Evolutionary conservation across 2,113 vertebrate genomes (phyloP).

Genomic region (Hiodon alosoides): DNA sequence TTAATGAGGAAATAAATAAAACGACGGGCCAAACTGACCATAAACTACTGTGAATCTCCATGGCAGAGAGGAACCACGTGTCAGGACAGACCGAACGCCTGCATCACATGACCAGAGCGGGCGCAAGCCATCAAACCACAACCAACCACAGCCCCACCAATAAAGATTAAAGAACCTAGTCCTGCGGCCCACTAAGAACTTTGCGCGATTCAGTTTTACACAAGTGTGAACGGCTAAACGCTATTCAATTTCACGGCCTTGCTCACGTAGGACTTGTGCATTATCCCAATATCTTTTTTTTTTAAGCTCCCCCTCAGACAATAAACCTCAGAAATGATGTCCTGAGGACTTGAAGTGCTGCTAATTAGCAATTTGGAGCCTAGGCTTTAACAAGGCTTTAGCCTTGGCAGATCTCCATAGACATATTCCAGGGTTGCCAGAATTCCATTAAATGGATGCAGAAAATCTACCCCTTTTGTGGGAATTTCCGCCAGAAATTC

Average conservation of each 20-base stretch:
- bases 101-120: too few species aligned
- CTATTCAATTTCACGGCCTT: background rate
- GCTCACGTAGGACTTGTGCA: background rate
- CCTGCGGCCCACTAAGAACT: too few species aligned
- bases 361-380: background rate
- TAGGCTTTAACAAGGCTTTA: background rate
- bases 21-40: background rate
- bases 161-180: too few species aligned
- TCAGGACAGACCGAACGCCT: too few species aligned
- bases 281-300: background rate
- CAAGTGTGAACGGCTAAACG: background rate
- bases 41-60: too few species aligned
- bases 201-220: too few species aligned
- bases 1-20: background rate
- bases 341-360: background rate
- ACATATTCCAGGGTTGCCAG: background rate
- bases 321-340: background rate
- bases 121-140: too few species aligned
- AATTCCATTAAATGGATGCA: background rate
- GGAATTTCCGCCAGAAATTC: background rate
- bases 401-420: background rate
- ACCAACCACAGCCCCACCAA: too few species aligned
- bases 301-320: background rate
- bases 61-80: too few species aligned
- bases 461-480: background rate